These are phyloP conservation scores for Argyrosomus japonicus DNA, from an alignment of 2,113 vertebrate species.

Conservation along the genomic window DNA sequence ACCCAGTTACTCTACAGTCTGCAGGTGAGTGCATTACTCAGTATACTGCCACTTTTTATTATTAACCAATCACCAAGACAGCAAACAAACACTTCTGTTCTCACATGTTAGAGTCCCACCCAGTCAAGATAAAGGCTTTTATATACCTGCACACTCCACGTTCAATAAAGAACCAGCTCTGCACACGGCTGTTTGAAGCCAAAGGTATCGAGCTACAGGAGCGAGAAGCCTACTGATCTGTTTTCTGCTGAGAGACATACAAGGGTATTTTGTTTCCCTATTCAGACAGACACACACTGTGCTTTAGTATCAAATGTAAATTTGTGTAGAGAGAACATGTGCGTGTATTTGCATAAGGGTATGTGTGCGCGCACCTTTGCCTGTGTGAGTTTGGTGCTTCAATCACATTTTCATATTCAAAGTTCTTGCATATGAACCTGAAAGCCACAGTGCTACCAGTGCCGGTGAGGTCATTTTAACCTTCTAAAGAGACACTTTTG, in stretches of 20 bases:
- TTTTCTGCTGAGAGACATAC: slow-evolving; percentile 30
- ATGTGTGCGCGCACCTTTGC: neutral
- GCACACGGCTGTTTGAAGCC: slow-evolving; percentile 41
- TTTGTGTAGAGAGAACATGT: slow-evolving; percentile 22
- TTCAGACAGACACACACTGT: neutral
- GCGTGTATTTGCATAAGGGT: slow-evolving; percentile 40
- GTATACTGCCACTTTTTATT: slow-evolving; percentile 2
- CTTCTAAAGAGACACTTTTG: neutral
- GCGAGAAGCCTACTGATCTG: slow-evolving; percentile 24
- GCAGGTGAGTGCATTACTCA: slow-evolving; percentile 86
- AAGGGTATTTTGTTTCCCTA: slow-evolving; percentile 35
- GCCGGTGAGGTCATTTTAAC: neutral
- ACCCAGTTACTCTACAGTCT: slow-evolving; percentile 94
- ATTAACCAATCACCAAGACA: neutral
- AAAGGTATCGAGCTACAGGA: slow-evolving; percentile 22
- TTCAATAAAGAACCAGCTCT: slow-evolving; percentile 26
- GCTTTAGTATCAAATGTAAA: slow-evolving; percentile 55
- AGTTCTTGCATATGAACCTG: slow-evolving; percentile 8
- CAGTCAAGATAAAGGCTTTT: slow-evolving; percentile 25
- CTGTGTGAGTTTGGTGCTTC: neutral
- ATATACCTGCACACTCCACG: slow-evolving; percentile 15
- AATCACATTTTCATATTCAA: slow-evolving; percentile 71
- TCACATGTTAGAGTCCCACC: slow-evolving; percentile 4
- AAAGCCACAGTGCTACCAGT: neutral
- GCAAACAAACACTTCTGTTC: slow-evolving; percentile 17